Base-by-base conservation (phyloP, 2,888 invertebrate species). In the Nasonovia ribisnigri region DNA sequence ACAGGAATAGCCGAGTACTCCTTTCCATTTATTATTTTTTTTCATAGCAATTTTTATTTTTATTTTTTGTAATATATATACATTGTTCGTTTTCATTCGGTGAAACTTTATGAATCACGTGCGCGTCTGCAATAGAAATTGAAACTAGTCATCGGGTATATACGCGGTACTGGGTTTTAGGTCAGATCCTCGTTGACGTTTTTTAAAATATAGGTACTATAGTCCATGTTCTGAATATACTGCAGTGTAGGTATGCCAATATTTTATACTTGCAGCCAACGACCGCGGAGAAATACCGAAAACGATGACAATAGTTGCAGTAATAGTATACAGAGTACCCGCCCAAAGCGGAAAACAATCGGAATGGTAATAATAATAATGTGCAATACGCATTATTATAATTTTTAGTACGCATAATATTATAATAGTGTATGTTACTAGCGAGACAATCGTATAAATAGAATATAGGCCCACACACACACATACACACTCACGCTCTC, bases 21-120 rank as follows among this genome's bases (percentile, higher is more conserved):
- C 54, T 93, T 93, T 92, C 88, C 88, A 92, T 92, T 88, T 67
- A 92, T 92, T 46, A 88, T 88, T 77, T 57, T 67, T 84, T 92
- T 57, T 43, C 43, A 84, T 29, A 84, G 5, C n/a, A 29, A n/a
- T 86, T 92, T 91, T 20, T 91, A 48, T 77, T 57, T 86, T 86
- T 60, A 43, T 84, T 91, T 46, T 51, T 29, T 84, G 24, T n/a
- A 11, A 24, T 92, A 43, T 88, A n/a, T 60, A 13, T 86, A 57
- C 54, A 92, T 89, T 89, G 89, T 89, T 93, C 92, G 57, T 93
- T 93, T 93, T 93, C 92, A 46, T 93, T 93, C 92, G 92, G 92
- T 93, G 92, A 93, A 93, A 93, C 92, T 89, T 89, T 92, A 88
- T 46, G 57, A 93, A 93, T 92, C 88, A 88, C 88, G 54, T 89